A percentile compares a stretch with the other conserved stretches of the same genome.
These are phyloP conservation scores for Protaetia brevitarsis DNA, from an alignment of 1,140 invertebrate genomes.

Conservation along the genomic window DNA sequence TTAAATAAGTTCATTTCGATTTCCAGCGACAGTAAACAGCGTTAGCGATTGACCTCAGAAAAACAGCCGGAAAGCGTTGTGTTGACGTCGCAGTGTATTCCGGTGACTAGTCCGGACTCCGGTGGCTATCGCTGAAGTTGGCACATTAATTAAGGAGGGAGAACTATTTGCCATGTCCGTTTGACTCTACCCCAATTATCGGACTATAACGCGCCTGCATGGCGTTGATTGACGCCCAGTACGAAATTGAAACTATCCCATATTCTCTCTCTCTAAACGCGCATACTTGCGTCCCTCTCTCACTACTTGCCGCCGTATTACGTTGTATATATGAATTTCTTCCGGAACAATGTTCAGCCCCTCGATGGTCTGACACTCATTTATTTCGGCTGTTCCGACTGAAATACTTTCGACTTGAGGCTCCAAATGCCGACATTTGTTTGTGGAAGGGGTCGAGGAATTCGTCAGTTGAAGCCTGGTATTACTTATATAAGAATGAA, in stretches of 20 bases:
- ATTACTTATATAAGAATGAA: too few species aligned
- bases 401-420: neutral
- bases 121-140: conserved; percentile 15
- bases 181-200: conserved; percentile 16
- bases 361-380: neutral
- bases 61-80: conserved; percentile 12
- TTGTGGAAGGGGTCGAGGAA: neutral
- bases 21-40: too few species aligned
- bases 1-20: too few species aligned
- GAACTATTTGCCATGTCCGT: conserved; percentile 20
- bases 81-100: conserved; percentile 9
- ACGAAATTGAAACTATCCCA: conserved; percentile 3
- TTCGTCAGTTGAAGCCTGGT: neutral
- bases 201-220: conserved; percentile 13
- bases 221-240: conserved; percentile 14
- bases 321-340: neutral
- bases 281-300: neutral
- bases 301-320: neutral
- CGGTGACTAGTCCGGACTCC: conserved; percentile 7
- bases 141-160: conserved; percentile 19
- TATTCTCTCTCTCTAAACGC: neutral
- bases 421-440: neutral
- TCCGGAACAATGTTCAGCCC: neutral
- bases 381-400: neutral
- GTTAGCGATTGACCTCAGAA: too few species aligned